Evolutionary conservation across 2,113 vertebrate genomes (phyloP).

Genomic region (Bubo bubo): DNA sequence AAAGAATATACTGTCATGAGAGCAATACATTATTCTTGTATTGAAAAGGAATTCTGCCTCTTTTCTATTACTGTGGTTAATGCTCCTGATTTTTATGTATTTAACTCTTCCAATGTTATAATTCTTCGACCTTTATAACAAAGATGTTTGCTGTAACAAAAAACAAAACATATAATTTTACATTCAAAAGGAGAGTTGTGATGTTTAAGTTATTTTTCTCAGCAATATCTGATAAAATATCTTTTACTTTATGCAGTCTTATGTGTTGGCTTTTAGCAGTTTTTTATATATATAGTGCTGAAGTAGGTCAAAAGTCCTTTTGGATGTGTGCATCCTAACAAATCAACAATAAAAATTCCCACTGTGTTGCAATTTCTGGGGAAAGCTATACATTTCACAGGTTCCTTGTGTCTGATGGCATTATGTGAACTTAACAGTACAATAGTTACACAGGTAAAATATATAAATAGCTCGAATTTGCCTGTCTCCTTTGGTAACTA

Average conservation of each 20-base stretch:
- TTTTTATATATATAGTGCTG: not conserved
- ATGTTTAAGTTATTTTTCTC: not conserved
- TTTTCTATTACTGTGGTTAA: not conserved
- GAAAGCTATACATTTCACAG: conserved; percentile 15
- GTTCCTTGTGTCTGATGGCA: not conserved
- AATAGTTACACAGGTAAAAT: not conserved
- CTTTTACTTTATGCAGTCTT: not conserved
- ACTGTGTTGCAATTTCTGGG: not conserved
- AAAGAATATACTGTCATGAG: not conserved
- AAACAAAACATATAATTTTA: not conserved
- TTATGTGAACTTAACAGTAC: not conserved
- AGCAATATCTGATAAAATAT: not conserved
- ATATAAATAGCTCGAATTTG: conserved; percentile 30
- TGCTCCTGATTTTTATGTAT: not conserved
- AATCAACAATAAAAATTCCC: not conserved
- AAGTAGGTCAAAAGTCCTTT: conserved; percentile 41
- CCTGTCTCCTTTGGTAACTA: not conserved
- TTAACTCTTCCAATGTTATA: not conserved
- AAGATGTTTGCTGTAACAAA: not conserved
- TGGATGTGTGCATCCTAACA: not conserved
- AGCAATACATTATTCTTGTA: not conserved
- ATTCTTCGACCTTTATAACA: not conserved
- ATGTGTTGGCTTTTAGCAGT: not conserved
- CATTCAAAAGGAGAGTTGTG: not conserved
- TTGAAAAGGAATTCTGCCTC: not conserved